phyloP scores from a whole-genome alignment of 2,113 vertebrate genomes.

The Henicopernis longicauda region DNA sequence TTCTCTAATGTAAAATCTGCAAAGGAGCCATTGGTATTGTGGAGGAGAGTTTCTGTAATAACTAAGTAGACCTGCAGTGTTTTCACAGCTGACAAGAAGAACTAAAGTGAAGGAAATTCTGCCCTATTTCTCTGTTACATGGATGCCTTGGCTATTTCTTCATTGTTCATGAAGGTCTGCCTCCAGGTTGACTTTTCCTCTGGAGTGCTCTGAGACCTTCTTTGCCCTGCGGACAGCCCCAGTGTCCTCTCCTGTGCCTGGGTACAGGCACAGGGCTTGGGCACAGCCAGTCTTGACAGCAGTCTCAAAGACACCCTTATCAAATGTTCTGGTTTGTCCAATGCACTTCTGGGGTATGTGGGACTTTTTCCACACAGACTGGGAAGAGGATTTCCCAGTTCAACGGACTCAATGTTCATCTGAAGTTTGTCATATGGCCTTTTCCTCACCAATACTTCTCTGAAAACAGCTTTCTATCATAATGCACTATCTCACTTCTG shows the following conservation, averaged over 20 bases:
- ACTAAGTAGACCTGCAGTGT: not conserved
- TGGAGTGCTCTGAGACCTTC: not conserved
- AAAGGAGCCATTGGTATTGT: fast-evolving
- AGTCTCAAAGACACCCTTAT: not conserved
- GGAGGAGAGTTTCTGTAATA: not conserved
- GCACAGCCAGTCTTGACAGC: fast-evolving
- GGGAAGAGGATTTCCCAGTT: not conserved
- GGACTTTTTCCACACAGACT: not conserved
- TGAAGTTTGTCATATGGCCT: not conserved
- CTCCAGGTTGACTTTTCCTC: not conserved
- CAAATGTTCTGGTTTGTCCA: not conserved
- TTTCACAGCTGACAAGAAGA: not conserved
- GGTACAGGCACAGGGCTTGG: fast-evolving
- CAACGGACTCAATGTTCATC: not conserved
- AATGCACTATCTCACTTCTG: not conserved
- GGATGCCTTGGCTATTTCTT: not conserved
- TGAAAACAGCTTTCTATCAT: not conserved
- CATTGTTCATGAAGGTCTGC: not conserved
- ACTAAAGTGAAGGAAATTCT: not conserved
- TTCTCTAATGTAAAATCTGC: not conserved
- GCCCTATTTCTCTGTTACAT: not conserved
- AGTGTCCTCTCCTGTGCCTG: not conserved
- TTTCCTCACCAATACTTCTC: not conserved
- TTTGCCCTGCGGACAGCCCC: not conserved
- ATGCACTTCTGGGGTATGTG: not conserved